Evolutionary conservation across 2,888 invertebrate genomes (phyloP).

Genomic region (Macrosoma leucophasiata): DNA sequence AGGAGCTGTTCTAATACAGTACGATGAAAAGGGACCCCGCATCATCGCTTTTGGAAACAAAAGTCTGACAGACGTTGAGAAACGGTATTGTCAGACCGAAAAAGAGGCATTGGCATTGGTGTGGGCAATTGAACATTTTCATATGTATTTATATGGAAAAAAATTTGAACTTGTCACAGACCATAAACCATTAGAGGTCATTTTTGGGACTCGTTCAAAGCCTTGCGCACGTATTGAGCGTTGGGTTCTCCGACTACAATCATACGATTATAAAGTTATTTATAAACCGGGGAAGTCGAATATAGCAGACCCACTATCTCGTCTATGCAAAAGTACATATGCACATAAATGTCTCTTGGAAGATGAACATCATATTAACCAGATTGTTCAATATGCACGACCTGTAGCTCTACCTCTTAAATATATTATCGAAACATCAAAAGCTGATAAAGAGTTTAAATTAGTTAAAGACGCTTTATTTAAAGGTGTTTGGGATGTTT

Average conservation of each 20-base stretch:
- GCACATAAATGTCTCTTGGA: neutral
- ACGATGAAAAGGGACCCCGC: conserved; percentile 18
- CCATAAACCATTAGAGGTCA: conserved; percentile 37
- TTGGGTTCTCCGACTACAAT: conserved; percentile 34
- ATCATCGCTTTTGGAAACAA: conserved; percentile 31
- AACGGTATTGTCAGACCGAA: conserved; percentile 30
- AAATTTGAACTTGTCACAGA: conserved; percentile 32
- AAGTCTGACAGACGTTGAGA: conserved; percentile 26
- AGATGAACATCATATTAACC: conserved; percentile 2
- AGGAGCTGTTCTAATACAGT: conserved; percentile 24
- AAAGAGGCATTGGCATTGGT: conserved; percentile 31
- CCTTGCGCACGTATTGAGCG: conserved; percentile 36
- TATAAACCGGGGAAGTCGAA: conserved; percentile 31
- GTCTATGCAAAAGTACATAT: conserved; percentile 12
- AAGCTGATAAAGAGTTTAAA: conserved; percentile 12
- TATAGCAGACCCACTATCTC: conserved; percentile 30
- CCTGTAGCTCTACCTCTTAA: conserved; percentile 12
- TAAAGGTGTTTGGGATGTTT: conserved; percentile 15
- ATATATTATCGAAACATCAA: conserved; percentile 11
- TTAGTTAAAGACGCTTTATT: conserved; percentile 13
- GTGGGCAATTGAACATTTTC: conserved; percentile 28
- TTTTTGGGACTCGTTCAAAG: conserved; percentile 32
- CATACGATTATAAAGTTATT: conserved; percentile 28
- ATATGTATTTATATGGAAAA: conserved; percentile 24
- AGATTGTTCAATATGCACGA: conserved; percentile 1